Conservation (phyloP, 2,888 invertebrate species). For the Platycheirus rosarum region DNA sequence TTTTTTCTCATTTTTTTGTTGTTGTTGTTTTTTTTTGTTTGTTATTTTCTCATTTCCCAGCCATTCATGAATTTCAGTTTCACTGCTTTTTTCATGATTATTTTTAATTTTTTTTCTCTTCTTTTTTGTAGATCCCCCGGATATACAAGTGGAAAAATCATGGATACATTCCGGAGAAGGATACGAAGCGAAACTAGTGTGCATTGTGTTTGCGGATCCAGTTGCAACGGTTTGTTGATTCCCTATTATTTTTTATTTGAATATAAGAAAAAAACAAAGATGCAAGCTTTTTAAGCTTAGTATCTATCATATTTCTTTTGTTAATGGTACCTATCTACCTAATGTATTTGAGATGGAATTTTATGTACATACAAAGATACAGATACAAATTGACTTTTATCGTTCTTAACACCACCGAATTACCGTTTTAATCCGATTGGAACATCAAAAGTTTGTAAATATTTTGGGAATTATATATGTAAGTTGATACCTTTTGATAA, state of each 20-base stretch:
- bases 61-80: conserved; percentile 42
- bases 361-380: no score
- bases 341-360: no score
- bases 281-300: no score
- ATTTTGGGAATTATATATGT: no score
- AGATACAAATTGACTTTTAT: not conserved
- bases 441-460: no score
- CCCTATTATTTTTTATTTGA: conserved; percentile 61
- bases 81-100: no score
- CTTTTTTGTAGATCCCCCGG: conserved; percentile 85
- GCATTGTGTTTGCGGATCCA: conserved; percentile 88
- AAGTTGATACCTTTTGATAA: no score
- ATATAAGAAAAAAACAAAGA: conserved; percentile 54
- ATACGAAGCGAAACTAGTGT: conserved; percentile 87
- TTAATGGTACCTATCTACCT: no score
- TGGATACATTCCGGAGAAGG: conserved; percentile 89
- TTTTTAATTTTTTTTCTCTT: conserved; percentile 24
- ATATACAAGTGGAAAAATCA: conserved; percentile 87
- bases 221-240: conserved; percentile 85
- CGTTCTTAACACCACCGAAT: no score
- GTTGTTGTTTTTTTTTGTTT: not conserved
- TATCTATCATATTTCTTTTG: not conserved
- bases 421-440: no score
- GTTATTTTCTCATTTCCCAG: conserved; percentile 51
- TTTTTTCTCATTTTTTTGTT: conserved; percentile 22